phyloP scores from a whole-genome alignment of 53 echinoderm and acorn worm genomes.

The Luidia sarsii region DNA sequence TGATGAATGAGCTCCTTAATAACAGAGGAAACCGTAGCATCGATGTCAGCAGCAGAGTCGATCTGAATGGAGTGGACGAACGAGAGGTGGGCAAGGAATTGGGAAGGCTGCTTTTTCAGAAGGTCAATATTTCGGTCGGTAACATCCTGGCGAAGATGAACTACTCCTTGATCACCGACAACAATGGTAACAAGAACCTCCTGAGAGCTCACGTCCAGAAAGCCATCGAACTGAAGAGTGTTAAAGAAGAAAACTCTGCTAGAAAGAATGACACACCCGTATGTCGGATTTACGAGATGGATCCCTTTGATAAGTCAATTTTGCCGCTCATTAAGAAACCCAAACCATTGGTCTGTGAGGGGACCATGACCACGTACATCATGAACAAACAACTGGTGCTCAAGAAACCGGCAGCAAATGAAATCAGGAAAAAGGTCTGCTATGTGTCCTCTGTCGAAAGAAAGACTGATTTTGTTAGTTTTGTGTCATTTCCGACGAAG shows the following conservation, averaged over 20 bases:
- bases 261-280: neutral
- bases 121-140: neutral
- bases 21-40: too few relatives aligned
- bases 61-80: too few relatives aligned
- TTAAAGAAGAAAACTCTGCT: neutral
- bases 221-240: neutral
- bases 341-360: conserved; percentile 47
- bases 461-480: conserved; percentile 5
- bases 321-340: conserved; percentile 13
- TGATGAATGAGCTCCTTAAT: too few relatives aligned
- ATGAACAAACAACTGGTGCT: conserved; percentile 17
- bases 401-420: neutral
- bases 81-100: too few relatives aligned
- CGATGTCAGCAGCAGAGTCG: too few relatives aligned
- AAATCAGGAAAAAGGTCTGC: conserved; percentile 29
- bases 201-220: neutral
- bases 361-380: conserved; percentile 21
- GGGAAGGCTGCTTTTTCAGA: neutral
- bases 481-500: conserved; percentile 6
- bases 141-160: neutral
- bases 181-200: neutral
- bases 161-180: neutral
- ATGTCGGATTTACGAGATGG: conserved; percentile 44
- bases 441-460: conserved; percentile 42
- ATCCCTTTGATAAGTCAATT: conserved; percentile 56